Conservation (phyloP, 1,140 invertebrate species). For the Drosophila baimaii region DNA sequence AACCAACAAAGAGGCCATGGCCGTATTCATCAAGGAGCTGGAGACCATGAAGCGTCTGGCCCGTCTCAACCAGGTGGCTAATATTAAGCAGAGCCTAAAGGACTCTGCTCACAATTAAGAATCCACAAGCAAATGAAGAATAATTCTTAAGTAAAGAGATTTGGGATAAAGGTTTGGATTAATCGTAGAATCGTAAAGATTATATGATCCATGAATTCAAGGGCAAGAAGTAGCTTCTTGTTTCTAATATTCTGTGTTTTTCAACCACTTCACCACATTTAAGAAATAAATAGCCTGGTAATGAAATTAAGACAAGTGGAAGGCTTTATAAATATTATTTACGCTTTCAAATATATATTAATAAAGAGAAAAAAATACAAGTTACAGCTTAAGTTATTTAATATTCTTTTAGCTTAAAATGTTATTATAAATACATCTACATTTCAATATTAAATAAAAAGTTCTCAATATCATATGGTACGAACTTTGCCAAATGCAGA, state of each 20-base stretch:
- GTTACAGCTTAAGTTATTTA: neutral
- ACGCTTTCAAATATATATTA: no score
- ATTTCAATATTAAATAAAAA: neutral
- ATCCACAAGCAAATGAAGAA: neutral
- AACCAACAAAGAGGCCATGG: constrained; percentile 71
- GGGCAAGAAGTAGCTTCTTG: neutral
- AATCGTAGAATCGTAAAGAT: neutral
- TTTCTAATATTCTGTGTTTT: neutral
- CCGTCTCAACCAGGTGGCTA: constrained; percentile 70
- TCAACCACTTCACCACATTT: neutral
- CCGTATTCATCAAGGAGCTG: constrained; percentile 74
- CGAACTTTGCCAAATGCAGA: neutral
- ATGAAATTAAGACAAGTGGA: neutral
- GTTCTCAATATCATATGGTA: neutral
- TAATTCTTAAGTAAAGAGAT: neutral
- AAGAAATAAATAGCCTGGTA: no score
- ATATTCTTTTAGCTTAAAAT: neutral
- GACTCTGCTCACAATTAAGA: constrained; percentile 27
- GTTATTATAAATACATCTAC: neutral
- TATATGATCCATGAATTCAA: neutral
- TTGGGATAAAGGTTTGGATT: neutral
- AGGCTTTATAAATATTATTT: no score
- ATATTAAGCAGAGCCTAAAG: constrained; percentile 58
- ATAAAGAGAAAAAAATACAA: neutral
- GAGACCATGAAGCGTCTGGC: constrained; percentile 74